Evolutionary conservation across 2,888 invertebrate genomes (phyloP).

Genomic region (Anthoptus insignis): DNA sequence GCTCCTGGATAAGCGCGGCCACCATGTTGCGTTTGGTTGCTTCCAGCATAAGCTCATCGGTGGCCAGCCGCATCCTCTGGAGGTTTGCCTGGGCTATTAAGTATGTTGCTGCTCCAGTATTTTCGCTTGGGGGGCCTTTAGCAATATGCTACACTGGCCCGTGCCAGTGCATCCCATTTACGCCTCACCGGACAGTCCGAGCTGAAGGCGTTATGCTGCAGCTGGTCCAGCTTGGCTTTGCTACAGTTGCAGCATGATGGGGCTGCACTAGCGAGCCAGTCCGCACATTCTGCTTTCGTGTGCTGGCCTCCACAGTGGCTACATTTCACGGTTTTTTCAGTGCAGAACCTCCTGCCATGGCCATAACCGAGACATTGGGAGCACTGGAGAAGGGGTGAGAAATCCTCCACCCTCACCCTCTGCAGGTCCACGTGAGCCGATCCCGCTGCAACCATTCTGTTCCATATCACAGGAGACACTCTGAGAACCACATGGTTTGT

Average conservation of each 20-base stretch:
- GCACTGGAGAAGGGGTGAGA: background rate
- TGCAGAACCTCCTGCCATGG: too few relatives aligned
- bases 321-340: background rate
- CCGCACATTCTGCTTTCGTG: background rate
- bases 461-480: background rate
- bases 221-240: background rate
- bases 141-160: slow-evolving; percentile 2
- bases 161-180: slow-evolving; percentile 36
- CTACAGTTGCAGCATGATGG: too few relatives aligned
- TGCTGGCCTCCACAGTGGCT: slow-evolving; percentile 31
- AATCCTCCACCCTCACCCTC: background rate
- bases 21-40: background rate
- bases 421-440: background rate
- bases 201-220: background rate
- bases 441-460: background rate
- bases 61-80: background rate
- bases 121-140: background rate
- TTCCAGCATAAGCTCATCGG: slow-evolving; percentile 3
- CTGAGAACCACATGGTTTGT: background rate
- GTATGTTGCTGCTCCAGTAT: background rate
- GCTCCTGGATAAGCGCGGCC: slow-evolving; percentile 3
- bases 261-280: too few relatives aligned
- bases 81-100: slow-evolving; percentile 12
- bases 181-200: slow-evolving; percentile 9
- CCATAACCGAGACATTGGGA: background rate